Evolutionary conservation across 1,140 invertebrate genomes (phyloP), one percentile per base, ranked within the genome.

Genomic region (Argopecten irradians): DNA sequence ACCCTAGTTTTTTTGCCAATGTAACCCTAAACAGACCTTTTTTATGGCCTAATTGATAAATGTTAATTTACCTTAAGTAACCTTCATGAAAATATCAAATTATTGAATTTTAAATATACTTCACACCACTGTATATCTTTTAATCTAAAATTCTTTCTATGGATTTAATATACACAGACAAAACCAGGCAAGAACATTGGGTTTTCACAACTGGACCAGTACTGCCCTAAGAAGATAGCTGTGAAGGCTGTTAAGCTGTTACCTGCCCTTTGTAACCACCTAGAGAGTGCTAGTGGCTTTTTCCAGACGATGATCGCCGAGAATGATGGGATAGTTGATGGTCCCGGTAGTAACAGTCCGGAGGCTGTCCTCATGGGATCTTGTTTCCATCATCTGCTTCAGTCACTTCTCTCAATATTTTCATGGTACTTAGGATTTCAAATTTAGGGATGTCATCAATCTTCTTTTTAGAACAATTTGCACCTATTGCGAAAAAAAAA

Each of bases 391-490:
- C 94, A 97, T 2, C 96, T 97, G 83, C 94, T 98, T 22, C 95
- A 96, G 43, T 94, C 96, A 16, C 93, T 97, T 3, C 96, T 96
- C 7, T 95, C 96, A 35, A 96, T 97, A 85, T 97, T 98, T 88
- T 97, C 96, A 83, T 98, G 98, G 98, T 96, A 89, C 88, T 83
- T 89, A 14, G 14, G 35, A 34, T 14, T 32, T 2, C 33, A 22
- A 22, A 14, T 55, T 55, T 22, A 55, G 22, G 22, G 13, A 13
- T n/a, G n/a, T n/a, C n/a, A n/a, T n/a, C n/a, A n/a, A n/a, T n/a
- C n/a, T n/a, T n/a, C n/a, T n/a, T n/a, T n/a, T n/a, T n/a, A n/a
- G n/a, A n/a, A n/a, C n/a, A n/a, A n/a, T n/a, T n/a, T n/a, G n/a
- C n/a, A n/a, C n/a, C n/a, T n/a, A n/a, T n/a, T n/a, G n/a, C n/a